Base-by-base conservation (phyloP, 1,140 invertebrate species). In the Hyles euphorbiae region DNA sequence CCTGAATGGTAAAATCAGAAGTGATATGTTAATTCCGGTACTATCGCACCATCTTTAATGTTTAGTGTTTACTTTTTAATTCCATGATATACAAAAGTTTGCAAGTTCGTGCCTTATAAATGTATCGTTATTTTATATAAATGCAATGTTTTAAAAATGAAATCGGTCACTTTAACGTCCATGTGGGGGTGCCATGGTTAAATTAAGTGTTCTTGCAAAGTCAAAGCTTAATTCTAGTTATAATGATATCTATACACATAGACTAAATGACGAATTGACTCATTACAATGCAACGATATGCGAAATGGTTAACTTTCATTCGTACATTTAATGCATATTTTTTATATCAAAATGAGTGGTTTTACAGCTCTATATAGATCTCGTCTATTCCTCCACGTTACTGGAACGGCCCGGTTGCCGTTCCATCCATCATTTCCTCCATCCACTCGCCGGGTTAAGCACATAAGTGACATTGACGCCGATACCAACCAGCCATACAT, bases 401-500 rank as follows among this genome's bases (percentile, higher is more conserved):
- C 74, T 78, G 77, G 76, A 78, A 74, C 68, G 76, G 75, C 63
- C 72, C 71, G 78, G 71, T 78, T 70, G 74, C 72, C 74, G 64
- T 67, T 65, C 67, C 73, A 87, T 87, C 74, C 70, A 87, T 87
- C 84, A 87, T 87, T 87, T 87, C 78, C 79, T 84, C 83, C 82
- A 84, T 84, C 84, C 80, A 78, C 76, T 83, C 82, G 82, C 74
- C 82, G 82, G 82, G 82, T 85, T 85, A 85, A 85, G 78, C 84
- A 85, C 80, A 83, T 87, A 87, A 85, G 82, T 87, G 84, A 87
- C 84, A 87, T 81, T 87, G 84, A 87, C 82, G 81, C 81, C 70
- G 67, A 64, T 65, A 58, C 76, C 68, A 63, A 61, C 82, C 79
- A 82, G 48, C 56, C n/a, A 50, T 61, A 65, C 51, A 65, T 65